These are phyloP conservation scores for Cydia splendana DNA, from an alignment of 1,140 invertebrate genomes.

Conservation along the genomic window DNA sequence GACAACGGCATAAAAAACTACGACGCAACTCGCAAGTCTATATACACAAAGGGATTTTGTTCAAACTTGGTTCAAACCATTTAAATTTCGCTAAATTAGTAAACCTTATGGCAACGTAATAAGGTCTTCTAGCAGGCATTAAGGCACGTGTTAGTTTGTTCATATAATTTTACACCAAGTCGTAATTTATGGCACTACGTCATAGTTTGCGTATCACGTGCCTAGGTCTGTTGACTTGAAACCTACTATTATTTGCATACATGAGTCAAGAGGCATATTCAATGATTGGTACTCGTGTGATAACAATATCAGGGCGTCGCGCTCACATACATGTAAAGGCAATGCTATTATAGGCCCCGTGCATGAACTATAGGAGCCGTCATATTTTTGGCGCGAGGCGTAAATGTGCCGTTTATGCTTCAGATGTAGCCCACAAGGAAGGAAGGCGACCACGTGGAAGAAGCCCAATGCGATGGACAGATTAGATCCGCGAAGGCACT, in stretches of 20 bases:
- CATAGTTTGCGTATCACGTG: background rate
- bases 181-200: constrained; percentile 2
- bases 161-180: background rate
- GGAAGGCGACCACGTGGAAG: too few relatives aligned
- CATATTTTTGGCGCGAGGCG: too few relatives aligned
- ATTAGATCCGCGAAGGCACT: too few relatives aligned
- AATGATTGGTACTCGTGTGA: background rate
- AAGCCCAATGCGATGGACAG: too few relatives aligned
- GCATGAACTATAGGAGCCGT: too few relatives aligned
- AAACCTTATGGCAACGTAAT: background rate
- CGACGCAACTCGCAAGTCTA: background rate
- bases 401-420: too few relatives aligned
- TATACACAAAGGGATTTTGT: background rate
- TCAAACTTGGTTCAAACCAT: background rate
- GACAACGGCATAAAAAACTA: background rate
- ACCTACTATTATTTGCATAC: background rate
- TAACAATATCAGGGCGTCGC: too few relatives aligned
- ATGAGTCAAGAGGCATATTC: background rate
- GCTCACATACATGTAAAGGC: too few relatives aligned
- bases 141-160: background rate
- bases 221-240: background rate
- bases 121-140: background rate
- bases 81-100: too few relatives aligned
- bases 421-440: too few relatives aligned
- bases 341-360: too few relatives aligned